Evolutionary conservation across 2,797 vertebrate species (phyloP).

Genomic region (Carcharodon carcharias): DNA sequence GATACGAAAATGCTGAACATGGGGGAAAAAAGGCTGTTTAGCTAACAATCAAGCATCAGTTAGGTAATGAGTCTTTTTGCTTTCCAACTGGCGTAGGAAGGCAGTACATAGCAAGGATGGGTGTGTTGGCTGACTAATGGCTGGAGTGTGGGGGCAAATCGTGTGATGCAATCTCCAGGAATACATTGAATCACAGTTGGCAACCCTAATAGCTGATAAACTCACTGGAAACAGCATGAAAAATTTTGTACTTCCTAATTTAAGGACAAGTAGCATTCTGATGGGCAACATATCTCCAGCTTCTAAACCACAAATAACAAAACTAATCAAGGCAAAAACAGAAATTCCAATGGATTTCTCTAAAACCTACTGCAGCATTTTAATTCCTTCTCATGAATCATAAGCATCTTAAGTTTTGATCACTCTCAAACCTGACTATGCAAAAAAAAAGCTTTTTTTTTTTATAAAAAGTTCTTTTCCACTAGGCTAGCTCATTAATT

Average conservation of each 20-base stretch:
- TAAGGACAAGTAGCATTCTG: not conserved
- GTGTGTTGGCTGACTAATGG: no score
- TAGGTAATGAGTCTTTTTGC: no score
- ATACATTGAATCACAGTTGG: no score
- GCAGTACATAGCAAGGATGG: no score
- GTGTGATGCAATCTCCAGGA: no score
- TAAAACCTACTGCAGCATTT: no score
- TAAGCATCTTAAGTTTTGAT: not conserved
- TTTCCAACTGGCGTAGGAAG: no score
- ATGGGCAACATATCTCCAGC: not conserved
- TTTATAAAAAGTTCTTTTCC: not conserved
- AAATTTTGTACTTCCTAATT: not conserved
- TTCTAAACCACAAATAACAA: not conserved
- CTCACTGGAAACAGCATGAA: not conserved
- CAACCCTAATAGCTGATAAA: not conserved
- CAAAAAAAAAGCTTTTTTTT: no score
- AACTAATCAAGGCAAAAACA: not conserved
- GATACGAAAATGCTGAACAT: no score
- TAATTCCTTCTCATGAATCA: not conserved
- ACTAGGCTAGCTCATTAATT: not conserved
- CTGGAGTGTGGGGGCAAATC: no score
- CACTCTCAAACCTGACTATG: not conserved
- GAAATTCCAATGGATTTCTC: not conserved
- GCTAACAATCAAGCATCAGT: no score
- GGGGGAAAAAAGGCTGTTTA: no score